Conservation (phyloP, 1,140 invertebrate genomes). For the Drosophila bifasciata region DNA sequence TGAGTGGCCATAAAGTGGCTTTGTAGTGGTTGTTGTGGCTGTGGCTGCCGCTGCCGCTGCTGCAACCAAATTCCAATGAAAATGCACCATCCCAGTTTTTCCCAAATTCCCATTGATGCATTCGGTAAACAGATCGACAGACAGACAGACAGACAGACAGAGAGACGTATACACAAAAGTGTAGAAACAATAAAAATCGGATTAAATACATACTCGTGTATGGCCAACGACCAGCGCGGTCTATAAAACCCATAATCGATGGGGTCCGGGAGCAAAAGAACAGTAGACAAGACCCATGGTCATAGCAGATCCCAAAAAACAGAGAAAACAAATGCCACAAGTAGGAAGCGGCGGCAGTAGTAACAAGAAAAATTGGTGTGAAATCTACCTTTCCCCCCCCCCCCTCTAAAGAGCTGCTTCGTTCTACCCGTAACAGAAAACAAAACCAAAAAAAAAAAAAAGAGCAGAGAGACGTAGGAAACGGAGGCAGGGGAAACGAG, state of each 20-base stretch:
- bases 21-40: conserved; percentile 39
- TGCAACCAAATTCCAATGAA: conserved; percentile 72
- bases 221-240: conserved; percentile 16
- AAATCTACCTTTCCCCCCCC: conserved; percentile 61
- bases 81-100: conserved; percentile 65
- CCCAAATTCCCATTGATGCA: conserved; percentile 68
- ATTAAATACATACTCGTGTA: conserved; percentile 67
- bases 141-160: conserved; percentile 7
- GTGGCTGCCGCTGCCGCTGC: conserved; percentile 29
- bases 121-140: conserved; percentile 46
- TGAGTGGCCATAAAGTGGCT: conserved; percentile 79
- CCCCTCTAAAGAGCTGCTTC: conserved; percentile 14
- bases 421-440: conserved; percentile 22
- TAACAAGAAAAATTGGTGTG: conserved; percentile 76
- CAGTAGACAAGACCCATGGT: conserved; percentile 33
- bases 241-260: conserved; percentile 78
- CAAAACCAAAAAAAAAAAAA: conserved; percentile 18
- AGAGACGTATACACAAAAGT: conserved; percentile 54
- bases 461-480: conserved; percentile 25
- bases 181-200: conserved; percentile 83
- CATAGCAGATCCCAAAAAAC: neutral
- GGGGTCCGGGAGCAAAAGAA: conserved; percentile 63
- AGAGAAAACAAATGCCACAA: conserved; percentile 25
- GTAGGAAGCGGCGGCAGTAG: conserved; percentile 64
- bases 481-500: conserved; percentile 34